A percentile compares a stretch with the other conserved stretches of the same genome.
Evolutionary conservation across 2,888 invertebrate species (phyloP).

Genomic region (Hypercompe scribonia): DNA sequence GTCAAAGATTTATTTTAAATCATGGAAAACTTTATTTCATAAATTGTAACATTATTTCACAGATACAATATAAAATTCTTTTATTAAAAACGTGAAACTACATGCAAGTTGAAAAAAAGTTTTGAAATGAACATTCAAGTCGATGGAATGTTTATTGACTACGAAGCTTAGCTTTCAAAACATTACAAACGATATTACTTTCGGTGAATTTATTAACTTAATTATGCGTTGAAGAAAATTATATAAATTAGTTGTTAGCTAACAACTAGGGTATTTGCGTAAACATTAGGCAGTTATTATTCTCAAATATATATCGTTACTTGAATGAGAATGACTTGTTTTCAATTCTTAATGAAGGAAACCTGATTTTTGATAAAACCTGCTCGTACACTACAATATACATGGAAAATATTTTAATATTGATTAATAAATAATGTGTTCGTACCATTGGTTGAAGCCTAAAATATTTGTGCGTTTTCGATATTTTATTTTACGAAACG

Average conservation of each 20-base stretch:
- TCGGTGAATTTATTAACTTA: no score
- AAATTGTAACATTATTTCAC: background rate
- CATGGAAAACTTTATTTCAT: background rate
- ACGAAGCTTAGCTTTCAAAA: no score
- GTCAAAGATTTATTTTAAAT: no score
- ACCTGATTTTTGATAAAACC: no score
- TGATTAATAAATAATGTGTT: background rate
- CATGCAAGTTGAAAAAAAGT: background rate
- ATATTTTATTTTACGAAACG: background rate
- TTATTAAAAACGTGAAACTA: background rate
- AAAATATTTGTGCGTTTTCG: background rate
- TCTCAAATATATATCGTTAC: background rate
- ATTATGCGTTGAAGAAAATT: no score
- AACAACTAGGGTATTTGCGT: background rate
- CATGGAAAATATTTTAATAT: background rate
- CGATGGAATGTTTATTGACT: background rate
- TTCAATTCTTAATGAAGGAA: no score
- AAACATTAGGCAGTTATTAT: background rate
- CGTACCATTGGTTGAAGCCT: background rate
- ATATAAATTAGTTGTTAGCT: no score
- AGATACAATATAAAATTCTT: background rate
- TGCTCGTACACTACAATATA: background rate
- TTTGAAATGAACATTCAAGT: background rate
- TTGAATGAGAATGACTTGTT: background rate
- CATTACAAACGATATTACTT: no score